These are phyloP conservation scores for Huso huso DNA, from an alignment of 2,797 vertebrate genomes.

Conservation along the genomic window DNA sequence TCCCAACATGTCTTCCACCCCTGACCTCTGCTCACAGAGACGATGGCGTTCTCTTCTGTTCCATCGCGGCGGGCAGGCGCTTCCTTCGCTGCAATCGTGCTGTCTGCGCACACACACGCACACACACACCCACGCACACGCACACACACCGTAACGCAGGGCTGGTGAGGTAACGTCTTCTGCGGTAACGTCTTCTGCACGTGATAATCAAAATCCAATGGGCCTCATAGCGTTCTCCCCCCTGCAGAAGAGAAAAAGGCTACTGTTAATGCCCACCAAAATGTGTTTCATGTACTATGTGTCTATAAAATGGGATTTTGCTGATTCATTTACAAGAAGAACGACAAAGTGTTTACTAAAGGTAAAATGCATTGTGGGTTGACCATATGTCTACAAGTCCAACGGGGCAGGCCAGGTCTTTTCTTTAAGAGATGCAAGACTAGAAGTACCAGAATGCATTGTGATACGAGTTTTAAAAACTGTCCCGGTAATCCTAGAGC, in stretches of 20 bases:
- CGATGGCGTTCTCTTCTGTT: slow-evolving; percentile 44
- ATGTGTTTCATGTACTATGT: too few relatives aligned
- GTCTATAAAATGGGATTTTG: too few relatives aligned
- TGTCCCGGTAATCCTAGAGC: too few relatives aligned
- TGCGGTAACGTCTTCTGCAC: slow-evolving; percentile 25
- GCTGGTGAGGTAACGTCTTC: slow-evolving; percentile 15
- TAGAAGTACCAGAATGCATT: too few relatives aligned
- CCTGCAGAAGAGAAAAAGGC: slow-evolving; percentile 39
- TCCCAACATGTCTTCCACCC: slow-evolving; percentile 96
- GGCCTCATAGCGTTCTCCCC: slow-evolving; percentile 6
- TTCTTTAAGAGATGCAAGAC: too few relatives aligned
- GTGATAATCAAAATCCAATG: slow-evolving; percentile 18
- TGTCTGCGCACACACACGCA: slow-evolving; percentile 27
- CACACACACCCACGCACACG: neutral
- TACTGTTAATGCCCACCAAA: neutral
- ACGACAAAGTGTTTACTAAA: too few relatives aligned
- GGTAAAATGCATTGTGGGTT: too few relatives aligned
- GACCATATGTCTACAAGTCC: too few relatives aligned
- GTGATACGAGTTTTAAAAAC: too few relatives aligned
- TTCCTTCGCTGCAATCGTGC: neutral
- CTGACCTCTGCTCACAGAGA: slow-evolving; percentile 67
- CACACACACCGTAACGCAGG: slow-evolving; percentile 21
- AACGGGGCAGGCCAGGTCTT: too few relatives aligned
- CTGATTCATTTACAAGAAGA: too few relatives aligned
- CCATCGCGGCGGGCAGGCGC: slow-evolving; percentile 41